Evolutionary conservation across 1,140 invertebrate genomes (phyloP).

Genomic region (Drosophila leontia): DNA sequence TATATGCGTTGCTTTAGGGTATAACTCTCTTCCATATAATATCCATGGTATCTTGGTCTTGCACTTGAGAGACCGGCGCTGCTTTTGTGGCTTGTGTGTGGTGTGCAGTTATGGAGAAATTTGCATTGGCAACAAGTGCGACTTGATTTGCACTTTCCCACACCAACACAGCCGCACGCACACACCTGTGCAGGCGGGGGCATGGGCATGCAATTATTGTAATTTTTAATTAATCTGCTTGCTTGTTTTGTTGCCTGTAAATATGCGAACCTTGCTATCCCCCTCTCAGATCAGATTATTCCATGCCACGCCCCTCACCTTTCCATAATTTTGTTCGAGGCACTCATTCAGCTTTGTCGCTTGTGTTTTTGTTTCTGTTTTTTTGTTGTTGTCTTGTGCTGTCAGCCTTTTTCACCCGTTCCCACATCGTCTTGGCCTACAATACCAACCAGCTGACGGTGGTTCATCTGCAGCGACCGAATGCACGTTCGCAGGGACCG

Average conservation of each 20-base stretch:
- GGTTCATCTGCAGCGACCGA: conserved; percentile 88
- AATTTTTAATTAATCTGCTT: conserved; percentile 84
- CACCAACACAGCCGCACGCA: conserved; percentile 57
- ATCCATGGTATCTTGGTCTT: too few relatives aligned
- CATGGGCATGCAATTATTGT: conserved; percentile 81
- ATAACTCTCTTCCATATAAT: too few relatives aligned
- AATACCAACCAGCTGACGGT: conserved; percentile 89
- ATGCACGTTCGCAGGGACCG: conserved; percentile 85
- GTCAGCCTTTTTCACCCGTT: conserved; percentile 88
- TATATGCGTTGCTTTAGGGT: too few relatives aligned
- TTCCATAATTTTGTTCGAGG: conserved; percentile 78
- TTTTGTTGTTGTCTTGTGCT: conserved; percentile 16
- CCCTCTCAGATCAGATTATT: background rate
- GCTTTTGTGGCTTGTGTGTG: conserved; percentile 26
- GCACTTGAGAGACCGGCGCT: too few relatives aligned
- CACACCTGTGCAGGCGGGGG: conserved; percentile 21
- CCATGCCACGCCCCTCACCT: conserved; percentile 23
- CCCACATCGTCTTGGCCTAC: conserved; percentile 88
- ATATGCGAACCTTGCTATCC: conserved; percentile 34
- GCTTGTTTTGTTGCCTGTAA: conserved; percentile 64
- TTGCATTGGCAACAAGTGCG: conserved; percentile 76
- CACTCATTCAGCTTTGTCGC: conserved; percentile 74
- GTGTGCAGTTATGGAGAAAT: conserved; percentile 70
- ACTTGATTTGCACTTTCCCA: conserved; percentile 72
- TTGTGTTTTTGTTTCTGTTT: conserved; percentile 39